Conservation (phyloP, 2,888 invertebrate genomes). For the Rapana venosa region DNA sequence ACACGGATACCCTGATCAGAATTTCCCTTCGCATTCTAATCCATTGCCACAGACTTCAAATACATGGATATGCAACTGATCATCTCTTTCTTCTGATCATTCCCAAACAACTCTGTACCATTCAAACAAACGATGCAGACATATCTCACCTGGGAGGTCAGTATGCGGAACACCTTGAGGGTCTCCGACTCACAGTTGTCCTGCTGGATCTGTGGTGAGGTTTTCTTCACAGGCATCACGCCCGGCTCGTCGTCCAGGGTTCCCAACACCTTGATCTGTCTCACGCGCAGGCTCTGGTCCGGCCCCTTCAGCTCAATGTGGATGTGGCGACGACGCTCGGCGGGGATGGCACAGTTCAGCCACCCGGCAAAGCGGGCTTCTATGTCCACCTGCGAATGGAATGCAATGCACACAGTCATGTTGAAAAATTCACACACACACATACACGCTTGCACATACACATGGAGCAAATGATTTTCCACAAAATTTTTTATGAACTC, state of each 20-base stretch:
- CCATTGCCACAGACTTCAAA: too few relatives aligned
- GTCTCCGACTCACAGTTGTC: constrained; percentile 94
- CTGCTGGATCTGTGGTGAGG: constrained; percentile 85
- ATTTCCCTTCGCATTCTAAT: too few relatives aligned
- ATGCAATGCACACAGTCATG: neutral
- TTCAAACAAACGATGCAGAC: too few relatives aligned
- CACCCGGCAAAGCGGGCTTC: constrained; percentile 92
- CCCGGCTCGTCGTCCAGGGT: constrained; percentile 82
- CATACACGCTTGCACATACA: neutral
- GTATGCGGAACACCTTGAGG: constrained; percentile 91
- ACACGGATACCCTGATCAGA: too few relatives aligned
- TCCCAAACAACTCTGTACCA: too few relatives aligned
- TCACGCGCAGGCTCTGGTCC: constrained; percentile 91
- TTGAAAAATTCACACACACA: neutral
- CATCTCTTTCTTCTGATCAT: too few relatives aligned
- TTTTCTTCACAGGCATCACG: constrained; percentile 71
- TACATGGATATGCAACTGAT: too few relatives aligned
- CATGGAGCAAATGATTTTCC: neutral
- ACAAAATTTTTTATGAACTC: too few relatives aligned
- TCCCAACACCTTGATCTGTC: constrained; percentile 83
- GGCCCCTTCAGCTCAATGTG: constrained; percentile 93
- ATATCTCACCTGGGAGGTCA: constrained; percentile 88
- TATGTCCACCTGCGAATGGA: constrained; percentile 85
- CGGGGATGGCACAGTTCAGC: constrained; percentile 90
- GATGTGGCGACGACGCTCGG: constrained; percentile 79